A percentile compares a stretch with the other conserved stretches of the same genome.
phyloP scores from a whole-genome alignment of 2,888 invertebrate genomes.

The Mermis nigrescens region DNA sequence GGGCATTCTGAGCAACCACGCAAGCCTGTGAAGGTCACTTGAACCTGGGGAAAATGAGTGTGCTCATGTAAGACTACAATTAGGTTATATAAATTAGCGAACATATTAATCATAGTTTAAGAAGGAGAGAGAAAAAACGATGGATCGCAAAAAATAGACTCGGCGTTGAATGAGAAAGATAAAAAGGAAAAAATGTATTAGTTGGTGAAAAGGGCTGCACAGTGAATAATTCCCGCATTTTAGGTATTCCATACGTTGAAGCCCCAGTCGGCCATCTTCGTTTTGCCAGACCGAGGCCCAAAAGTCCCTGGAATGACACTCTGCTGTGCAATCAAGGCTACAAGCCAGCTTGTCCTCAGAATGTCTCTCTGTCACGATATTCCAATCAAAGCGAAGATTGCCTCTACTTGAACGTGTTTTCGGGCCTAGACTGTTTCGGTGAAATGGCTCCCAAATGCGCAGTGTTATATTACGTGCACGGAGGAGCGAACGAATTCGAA shows the following conservation, averaged over 20 bases:
- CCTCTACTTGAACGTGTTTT: conserved; percentile 7
- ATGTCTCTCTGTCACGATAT: not conserved
- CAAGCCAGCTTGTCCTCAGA: conserved; percentile 3
- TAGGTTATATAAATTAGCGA: too few relatives aligned
- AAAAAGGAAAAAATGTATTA: too few relatives aligned
- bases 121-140: too few relatives aligned
- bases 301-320: not conserved
- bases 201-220: too few relatives aligned
- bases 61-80: too few relatives aligned
- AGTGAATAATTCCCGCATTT: too few relatives aligned
- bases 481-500: conserved; percentile 6
- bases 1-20: too few relatives aligned
- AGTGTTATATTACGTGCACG: conserved; percentile 10
- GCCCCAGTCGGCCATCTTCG: conserved; percentile 5
- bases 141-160: too few relatives aligned
- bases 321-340: conserved; percentile 3
- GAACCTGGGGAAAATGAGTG: too few relatives aligned
- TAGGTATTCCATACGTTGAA: conserved; percentile 9
- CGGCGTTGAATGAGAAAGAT: too few relatives aligned
- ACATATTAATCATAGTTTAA: too few relatives aligned
- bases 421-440: not conserved
- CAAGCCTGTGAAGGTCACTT: too few relatives aligned
- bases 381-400: conserved; percentile 9
- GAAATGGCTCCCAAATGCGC: conserved; percentile 1
- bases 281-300: not conserved